Conservation (phyloP, 2,797 vertebrate species). For the Cossypha caffra region DNA sequence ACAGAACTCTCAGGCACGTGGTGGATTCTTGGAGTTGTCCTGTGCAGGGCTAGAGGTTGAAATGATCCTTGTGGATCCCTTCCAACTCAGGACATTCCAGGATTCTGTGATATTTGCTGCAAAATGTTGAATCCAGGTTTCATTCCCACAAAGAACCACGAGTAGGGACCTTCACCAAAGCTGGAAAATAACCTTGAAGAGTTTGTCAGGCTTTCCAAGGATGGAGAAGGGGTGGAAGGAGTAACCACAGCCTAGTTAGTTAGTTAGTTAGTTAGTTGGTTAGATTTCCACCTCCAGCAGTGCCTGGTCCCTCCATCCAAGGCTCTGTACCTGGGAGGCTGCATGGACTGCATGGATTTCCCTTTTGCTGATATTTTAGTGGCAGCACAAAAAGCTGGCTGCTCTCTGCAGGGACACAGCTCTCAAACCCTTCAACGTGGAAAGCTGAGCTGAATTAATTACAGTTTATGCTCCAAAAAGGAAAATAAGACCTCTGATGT, state of each 20-base stretch:
- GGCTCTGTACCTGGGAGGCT: neutral
- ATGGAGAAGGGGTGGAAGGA: neutral
- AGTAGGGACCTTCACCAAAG: rapidly evolving
- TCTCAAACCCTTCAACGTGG: conserved; percentile 4
- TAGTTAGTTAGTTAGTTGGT: too few relatives aligned
- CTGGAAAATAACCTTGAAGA: neutral
- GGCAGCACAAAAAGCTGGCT: conserved; percentile 16
- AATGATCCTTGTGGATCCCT: rapidly evolving
- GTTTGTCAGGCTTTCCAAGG: neutral
- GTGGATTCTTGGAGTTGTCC: neutral
- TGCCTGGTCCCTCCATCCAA: neutral
- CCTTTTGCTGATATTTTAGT: neutral
- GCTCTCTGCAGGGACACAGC: conserved; percentile 4
- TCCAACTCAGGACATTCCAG: neutral
- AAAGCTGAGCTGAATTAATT: conserved; percentile 60
- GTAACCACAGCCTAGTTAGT: neutral
- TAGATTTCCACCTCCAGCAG: neutral
- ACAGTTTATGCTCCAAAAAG: neutral
- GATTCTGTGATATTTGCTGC: neutral
- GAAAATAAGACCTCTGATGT: conserved; percentile 34
- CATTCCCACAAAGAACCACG: rapidly evolving
- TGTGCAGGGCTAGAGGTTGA: neutral
- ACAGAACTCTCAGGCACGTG: rapidly evolving
- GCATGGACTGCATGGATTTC: neutral
- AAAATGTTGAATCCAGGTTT: neutral